A percentile compares a stretch with the other conserved stretches of the same genome.
Conservation (phyloP, 1,140 invertebrate genomes). For the Daktulosphaira vitifoliae region DNA sequence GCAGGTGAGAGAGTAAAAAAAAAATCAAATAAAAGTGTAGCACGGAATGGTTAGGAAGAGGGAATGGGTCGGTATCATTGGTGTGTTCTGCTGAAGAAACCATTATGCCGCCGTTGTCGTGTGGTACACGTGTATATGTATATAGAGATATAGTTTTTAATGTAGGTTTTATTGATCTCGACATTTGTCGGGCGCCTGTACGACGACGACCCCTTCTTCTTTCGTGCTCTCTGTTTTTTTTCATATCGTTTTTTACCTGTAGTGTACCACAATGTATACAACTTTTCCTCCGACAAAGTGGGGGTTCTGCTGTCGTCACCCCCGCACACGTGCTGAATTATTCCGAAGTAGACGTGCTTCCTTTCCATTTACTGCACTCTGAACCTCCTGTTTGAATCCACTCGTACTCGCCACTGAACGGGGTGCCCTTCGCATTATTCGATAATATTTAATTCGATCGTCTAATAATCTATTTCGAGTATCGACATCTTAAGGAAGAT, state of each 20-base stretch:
- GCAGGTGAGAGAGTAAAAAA: slow-evolving; percentile 28
- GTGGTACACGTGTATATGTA: slow-evolving; percentile 21
- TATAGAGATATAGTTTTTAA: slow-evolving; percentile 31
- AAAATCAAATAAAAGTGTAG: background rate
- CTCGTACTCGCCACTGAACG: no score
- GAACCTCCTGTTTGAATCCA: no score
- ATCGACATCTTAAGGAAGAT: no score
- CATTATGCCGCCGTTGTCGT: slow-evolving; percentile 2
- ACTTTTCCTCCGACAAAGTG: no score
- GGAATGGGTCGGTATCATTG: slow-evolving; percentile 27
- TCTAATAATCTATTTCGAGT: no score
- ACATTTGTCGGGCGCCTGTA: slow-evolving; percentile 29
- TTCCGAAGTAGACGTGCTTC: no score
- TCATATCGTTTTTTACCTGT: slow-evolving; percentile 9
- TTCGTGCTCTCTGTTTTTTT: background rate
- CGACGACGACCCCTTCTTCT: slow-evolving; percentile 26
- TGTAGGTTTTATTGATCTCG: slow-evolving; percentile 32
- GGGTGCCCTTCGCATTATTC: no score
- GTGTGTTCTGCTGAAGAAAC: slow-evolving; percentile 25
- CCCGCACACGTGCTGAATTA: no score
- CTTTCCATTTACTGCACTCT: no score
- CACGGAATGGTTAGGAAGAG: background rate
- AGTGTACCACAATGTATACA: no score
- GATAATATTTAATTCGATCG: no score
- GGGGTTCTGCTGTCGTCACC: no score